These are phyloP conservation scores for Hystrix cristata DNA, from an alignment of 2,113 vertebrate species.

Conservation along the genomic window DNA sequence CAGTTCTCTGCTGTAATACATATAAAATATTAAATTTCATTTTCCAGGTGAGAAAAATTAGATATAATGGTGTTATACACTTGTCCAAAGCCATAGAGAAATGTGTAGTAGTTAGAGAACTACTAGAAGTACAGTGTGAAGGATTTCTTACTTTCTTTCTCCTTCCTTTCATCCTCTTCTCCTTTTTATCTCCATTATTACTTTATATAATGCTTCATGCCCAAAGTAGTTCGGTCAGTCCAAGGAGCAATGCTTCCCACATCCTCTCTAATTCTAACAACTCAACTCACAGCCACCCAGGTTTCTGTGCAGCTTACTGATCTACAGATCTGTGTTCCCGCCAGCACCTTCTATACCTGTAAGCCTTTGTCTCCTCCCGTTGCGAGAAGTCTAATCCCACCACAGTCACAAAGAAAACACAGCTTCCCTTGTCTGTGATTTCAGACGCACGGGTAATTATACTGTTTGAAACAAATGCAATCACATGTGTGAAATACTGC, in stretches of 20 bases:
- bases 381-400: background rate
- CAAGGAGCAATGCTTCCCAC: background rate
- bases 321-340: background rate
- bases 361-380: background rate
- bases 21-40: conserved; percentile 61
- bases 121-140: background rate
- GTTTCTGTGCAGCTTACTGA: background rate
- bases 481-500: background rate
- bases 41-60: conserved; percentile 30
- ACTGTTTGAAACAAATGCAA: background rate
- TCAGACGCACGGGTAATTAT: background rate
- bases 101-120: background rate
- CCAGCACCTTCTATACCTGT: background rate
- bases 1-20: background rate
- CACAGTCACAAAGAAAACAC: background rate
- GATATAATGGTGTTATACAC: background rate
- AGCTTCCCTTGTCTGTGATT: background rate
- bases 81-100: background rate
- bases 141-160: background rate
- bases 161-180: background rate
- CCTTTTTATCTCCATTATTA: background rate
- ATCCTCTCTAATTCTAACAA: background rate
- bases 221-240: background rate
- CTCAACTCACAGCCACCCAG: background rate
- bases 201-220: background rate